phyloP scores from a whole-genome alignment of 2,113 vertebrate genomes.

The Galemys pyrenaicus region DNA sequence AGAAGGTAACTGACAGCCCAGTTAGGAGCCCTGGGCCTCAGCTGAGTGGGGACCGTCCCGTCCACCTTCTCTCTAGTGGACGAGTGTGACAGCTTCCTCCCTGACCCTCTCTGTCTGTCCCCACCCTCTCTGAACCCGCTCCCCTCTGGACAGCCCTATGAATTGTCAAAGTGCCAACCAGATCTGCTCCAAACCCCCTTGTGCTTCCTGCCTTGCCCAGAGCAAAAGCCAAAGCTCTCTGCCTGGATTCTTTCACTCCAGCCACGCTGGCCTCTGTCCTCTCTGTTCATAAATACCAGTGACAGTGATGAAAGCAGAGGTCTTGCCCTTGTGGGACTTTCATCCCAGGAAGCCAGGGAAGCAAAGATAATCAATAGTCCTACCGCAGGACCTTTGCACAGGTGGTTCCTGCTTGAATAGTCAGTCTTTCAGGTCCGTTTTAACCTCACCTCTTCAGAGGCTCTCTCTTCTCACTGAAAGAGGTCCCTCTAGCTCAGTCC shows the following conservation, averaged over 20 bases:
- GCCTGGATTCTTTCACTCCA: too few species aligned
- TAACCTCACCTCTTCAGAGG: not conserved
- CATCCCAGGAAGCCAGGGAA: not conserved
- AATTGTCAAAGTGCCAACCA: not conserved
- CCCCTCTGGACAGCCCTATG: not conserved
- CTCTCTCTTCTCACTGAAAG: not conserved
- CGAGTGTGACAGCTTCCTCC: accelerated
- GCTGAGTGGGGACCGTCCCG: accelerated
- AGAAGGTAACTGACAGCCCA: slow-evolving; percentile 86
- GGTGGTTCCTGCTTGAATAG: not conserved
- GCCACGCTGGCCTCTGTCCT: accelerated
- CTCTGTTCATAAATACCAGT: accelerated
- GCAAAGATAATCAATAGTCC: not conserved
- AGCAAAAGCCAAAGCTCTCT: not conserved
- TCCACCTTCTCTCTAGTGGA: not conserved
- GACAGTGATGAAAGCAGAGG: not conserved
- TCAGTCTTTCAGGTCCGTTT: not conserved
- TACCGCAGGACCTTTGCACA: not conserved
- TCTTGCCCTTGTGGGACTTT: not conserved
- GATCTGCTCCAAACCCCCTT: not conserved
- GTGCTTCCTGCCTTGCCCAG: not conserved
- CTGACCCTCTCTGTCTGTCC: too few species aligned
- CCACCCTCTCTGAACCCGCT: not conserved
- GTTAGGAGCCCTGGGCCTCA: accelerated
- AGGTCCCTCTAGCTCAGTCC: not conserved